phyloP scores from a whole-genome alignment of 2,888 invertebrate species.

The Drosophila kanekoi region DNA sequence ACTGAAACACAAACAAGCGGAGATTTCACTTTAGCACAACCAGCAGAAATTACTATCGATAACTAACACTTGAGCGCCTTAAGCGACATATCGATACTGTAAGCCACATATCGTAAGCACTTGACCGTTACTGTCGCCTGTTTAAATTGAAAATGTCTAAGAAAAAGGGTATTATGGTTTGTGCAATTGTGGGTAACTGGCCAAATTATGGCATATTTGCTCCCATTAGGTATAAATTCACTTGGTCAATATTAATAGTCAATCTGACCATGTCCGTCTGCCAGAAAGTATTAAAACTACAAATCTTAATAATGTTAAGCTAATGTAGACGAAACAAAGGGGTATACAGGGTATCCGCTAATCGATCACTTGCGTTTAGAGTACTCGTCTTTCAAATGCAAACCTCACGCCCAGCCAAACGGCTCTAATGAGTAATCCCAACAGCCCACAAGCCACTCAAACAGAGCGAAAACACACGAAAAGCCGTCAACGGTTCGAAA shows the following conservation, averaged over 20 bases:
- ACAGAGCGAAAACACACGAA: conserved; percentile 34
- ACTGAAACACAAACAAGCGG: too few species aligned
- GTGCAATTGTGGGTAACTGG: too few species aligned
- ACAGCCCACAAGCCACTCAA: conserved; percentile 36
- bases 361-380: background rate
- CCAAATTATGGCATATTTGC: too few species aligned
- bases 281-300: too few species aligned
- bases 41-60: background rate
- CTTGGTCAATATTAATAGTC: too few species aligned
- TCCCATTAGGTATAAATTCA: too few species aligned
- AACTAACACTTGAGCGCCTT: background rate
- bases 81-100: background rate
- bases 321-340: too few species aligned
- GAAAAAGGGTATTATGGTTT: too few species aligned
- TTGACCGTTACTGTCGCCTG: background rate
- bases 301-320: too few species aligned
- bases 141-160: too few species aligned
- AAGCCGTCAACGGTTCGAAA: conserved; percentile 49
- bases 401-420: background rate
- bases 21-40: too few species aligned
- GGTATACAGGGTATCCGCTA: background rate
- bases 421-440: conserved; percentile 30
- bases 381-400: background rate
- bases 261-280: too few species aligned
- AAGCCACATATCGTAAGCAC: background rate